phyloP scores from a whole-genome alignment of 2,888 invertebrate species.

The Corbicula japonica region DNA sequence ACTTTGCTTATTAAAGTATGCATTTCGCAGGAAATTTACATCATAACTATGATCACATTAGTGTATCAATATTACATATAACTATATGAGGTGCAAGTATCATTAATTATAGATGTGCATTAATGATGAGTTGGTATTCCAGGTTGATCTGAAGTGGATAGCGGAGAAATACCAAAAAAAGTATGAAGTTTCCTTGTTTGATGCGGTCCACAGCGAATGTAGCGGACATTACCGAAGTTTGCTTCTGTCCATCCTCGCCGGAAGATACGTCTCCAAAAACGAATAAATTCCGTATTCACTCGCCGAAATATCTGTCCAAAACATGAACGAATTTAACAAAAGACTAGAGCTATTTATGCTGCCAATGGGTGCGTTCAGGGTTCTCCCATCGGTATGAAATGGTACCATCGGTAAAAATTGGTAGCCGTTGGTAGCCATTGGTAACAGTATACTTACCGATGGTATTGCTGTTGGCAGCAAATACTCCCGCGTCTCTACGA shows the following conservation, averaged over 20 bases:
- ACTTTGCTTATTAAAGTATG: not conserved
- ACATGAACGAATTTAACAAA: too few relatives aligned
- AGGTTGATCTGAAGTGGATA: slow-evolving; percentile 86
- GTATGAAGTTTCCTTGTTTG: slow-evolving; percentile 82
- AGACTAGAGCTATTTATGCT: too few relatives aligned
- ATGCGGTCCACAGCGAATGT: slow-evolving; percentile 83
- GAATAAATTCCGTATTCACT: too few relatives aligned
- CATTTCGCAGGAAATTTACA: not conserved
- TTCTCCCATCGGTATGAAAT: too few relatives aligned
- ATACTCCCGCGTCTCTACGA: too few relatives aligned
- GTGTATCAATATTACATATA: not conserved
- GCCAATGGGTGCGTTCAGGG: too few relatives aligned
- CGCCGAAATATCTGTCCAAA: too few relatives aligned
- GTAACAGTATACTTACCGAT: too few relatives aligned
- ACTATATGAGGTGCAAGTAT: not conserved
- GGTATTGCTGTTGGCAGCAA: too few relatives aligned
- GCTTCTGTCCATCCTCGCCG: slow-evolving; percentile 74
- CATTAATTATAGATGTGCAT: not conserved
- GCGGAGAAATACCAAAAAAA: slow-evolving; percentile 82
- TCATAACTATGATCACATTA: not conserved
- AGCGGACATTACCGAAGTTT: slow-evolving; percentile 85
- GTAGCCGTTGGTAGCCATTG: too few relatives aligned
- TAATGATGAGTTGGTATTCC: slow-evolving; percentile 44
- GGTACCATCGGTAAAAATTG: too few relatives aligned
- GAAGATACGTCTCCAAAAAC: slow-evolving; percentile 33